Evolutionary conservation across 1,140 invertebrate genomes (phyloP), one percentile per base, ranked within the genome.

Genomic region (Polypedilum pembai): DNA sequence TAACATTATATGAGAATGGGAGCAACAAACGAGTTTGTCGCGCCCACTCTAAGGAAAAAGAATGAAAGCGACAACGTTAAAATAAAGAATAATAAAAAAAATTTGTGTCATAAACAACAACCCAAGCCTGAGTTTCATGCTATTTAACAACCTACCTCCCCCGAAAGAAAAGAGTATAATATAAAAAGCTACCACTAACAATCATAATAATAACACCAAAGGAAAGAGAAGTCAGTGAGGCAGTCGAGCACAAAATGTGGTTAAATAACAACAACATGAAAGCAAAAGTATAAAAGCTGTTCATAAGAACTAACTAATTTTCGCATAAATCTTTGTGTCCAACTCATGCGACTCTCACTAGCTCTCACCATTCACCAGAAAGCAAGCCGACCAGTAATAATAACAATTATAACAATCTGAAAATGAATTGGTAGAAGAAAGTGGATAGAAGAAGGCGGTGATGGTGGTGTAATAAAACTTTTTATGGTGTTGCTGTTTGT

Each of bases 241-340:
- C 24, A 33, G 24, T 33, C 24, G n/a, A n/a, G 45, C 45, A 56
- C 45, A 56, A 56, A 56, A 56, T 56, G 45, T 56, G 45, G 45
- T 56, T 56, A 56, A 56, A 56, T 56, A 56, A 56, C 12, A 56
- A 56, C 45, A 56, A 56, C 12, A 56, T 56, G 45, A 56, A 56
- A 56, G 45, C 45, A 56, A 56, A 56, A 56, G 45, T 56, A 33
- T 33, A 56, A 56, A 56, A n/a, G 45, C 45, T 56, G 45, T 56
- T 56, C 45, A 56, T 56, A 56, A 56, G 45, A 56, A 56, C 45
- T 56, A 56, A 56, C 45, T 56, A 56, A 56, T 56, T 56, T 56
- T 56, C 45, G n/a, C 45, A 56, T 56, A 56, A 56, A 56, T 56
- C 45, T 56, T 56, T 56, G 45, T 56, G 45, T 56, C 45, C 45